Evolutionary conservation across 64 coral and sea anemone species (phyloP), one percentile per base, ranked within the genome.

Genomic region (Stylophora pistillata): DNA sequence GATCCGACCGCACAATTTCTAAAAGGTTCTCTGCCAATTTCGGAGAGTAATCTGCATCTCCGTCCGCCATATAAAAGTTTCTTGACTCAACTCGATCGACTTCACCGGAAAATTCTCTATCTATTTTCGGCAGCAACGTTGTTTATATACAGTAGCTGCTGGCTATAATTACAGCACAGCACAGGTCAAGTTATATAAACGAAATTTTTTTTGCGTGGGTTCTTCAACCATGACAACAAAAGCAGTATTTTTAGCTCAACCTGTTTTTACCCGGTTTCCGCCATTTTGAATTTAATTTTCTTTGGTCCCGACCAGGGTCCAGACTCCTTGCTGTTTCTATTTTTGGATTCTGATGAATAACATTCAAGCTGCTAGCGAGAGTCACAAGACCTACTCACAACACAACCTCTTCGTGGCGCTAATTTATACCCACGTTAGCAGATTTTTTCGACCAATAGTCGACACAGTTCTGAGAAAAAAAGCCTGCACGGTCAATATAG

Each of bases 1-100:
- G 74, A 31, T 79, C 84, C 47, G 90, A 85, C 47, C 80, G 61
- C 32, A 92, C 73, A 79, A 92, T 87, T 78, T 92, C 85, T 31
- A 63, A 85, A 12, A 92, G 74, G 54, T 87, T 92, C 57, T 68
- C 62, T 47, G 90, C 52, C 31, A 92, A 87, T 30, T 92, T 78
- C 15, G 83, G 73, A 17, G 84, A 87, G 41, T 92, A 92, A 72
- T 92, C 85, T 21, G 84, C 83, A 59, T 79, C 77, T 14, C 77
- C 77, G 18, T 58, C 75, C 74, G 86, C 86, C 76, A 92, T 86
- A 47, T 7, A n/a, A n/a, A n/a, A n/a, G 37, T 47, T 47, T 47
- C 37, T 59, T 63, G 20, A 64, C 17, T 4, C 61, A 20, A 64
- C 17, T 17, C 61, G 61, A 68, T 11, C n/a, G 64, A 11, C 0